Evolutionary conservation across 2,113 vertebrate genomes (phyloP).

Genomic region (Ammospiza nelsoni): DNA sequence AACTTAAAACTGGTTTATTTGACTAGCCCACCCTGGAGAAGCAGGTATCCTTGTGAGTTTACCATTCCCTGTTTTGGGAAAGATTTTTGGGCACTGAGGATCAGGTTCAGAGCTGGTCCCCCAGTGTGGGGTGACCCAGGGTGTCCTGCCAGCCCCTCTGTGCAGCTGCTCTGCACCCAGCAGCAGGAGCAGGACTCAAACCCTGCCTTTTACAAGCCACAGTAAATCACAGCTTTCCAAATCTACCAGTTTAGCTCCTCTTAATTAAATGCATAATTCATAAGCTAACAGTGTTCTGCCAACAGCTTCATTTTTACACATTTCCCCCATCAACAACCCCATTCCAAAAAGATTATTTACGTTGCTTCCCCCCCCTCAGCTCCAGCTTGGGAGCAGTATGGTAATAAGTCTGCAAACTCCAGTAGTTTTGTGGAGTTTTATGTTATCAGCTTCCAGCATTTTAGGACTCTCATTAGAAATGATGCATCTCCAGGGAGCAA

Average conservation of each 20-base stretch:
- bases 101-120: background rate
- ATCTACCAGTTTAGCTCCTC: constrained; percentile 66
- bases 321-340: constrained; percentile 57
- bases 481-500: constrained; percentile 42
- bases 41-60: background rate
- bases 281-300: constrained; percentile 63
- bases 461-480: constrained; percentile 65
- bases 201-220: constrained; percentile 27
- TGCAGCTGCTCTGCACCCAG: background rate
- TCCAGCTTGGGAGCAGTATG: background rate
- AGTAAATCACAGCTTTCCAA: constrained; percentile 69
- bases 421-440: constrained; percentile 54
- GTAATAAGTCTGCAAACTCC: constrained; percentile 57
- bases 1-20: background rate
- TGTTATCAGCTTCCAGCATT: constrained; percentile 33
- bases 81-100: background rate
- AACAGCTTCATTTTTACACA: constrained; percentile 69
- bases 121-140: rapidly evolving
- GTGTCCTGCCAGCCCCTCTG: background rate
- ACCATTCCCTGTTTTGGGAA: background rate
- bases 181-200: background rate
- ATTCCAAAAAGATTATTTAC: constrained; percentile 64
- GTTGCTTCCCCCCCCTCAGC: background rate
- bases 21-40: background rate
- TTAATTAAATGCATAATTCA: constrained; percentile 83